A percentile compares a stretch with the other conserved stretches of the same genome.
Evolutionary conservation across 2,113 vertebrate species (phyloP).

Genomic region (Lophotis ruficrista): DNA sequence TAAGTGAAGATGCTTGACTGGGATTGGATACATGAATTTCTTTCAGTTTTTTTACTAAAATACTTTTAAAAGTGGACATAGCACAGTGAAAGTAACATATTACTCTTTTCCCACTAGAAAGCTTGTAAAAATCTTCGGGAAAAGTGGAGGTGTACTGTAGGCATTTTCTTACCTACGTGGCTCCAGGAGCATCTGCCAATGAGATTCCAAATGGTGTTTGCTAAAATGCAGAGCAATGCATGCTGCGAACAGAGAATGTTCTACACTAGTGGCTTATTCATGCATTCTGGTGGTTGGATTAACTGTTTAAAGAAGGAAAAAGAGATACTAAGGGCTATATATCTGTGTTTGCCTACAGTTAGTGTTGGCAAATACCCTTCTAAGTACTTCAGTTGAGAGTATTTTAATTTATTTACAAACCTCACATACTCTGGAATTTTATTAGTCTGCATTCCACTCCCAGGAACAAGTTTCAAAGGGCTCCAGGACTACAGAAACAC

Average conservation of each 20-base stretch:
- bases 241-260: background rate
- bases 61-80: background rate
- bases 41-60: background rate
- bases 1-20: background rate
- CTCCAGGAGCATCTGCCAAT: background rate
- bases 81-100: background rate
- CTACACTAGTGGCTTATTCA: background rate
- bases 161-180: background rate
- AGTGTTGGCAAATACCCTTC: background rate
- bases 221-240: background rate
- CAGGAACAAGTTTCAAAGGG: constrained; percentile 19
- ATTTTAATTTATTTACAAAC: constrained; percentile 48
- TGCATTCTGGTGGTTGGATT: background rate
- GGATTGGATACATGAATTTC: background rate
- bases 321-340: background rate
- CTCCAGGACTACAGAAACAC: background rate
- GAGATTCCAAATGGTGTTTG: background rate
- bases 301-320: background rate
- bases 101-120: background rate
- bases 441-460: constrained; percentile 44
- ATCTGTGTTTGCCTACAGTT: background rate
- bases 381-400: constrained; percentile 1
- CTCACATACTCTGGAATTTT: background rate
- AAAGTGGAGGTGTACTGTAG: background rate
- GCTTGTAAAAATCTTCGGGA: background rate